Conservation (phyloP, 35 echinoderm and acorn worm species). For the Stichopus chloronotus region DNA sequence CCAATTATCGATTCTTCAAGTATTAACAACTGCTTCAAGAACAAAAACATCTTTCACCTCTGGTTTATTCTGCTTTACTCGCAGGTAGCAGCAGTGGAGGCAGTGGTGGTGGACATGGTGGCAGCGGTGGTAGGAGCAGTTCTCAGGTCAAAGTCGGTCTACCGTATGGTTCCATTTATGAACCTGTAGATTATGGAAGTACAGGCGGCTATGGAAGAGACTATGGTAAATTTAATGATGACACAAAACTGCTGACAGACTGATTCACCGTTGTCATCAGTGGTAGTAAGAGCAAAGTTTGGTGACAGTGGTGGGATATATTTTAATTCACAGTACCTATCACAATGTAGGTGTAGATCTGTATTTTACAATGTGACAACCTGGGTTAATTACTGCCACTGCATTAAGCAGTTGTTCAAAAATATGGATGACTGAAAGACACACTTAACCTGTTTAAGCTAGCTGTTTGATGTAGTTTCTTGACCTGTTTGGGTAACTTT, state of each 20-base stretch:
- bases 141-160: slow-evolving; percentile 76
- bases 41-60: too few relatives aligned
- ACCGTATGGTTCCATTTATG: slow-evolving; percentile 88
- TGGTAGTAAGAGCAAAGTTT: too few relatives aligned
- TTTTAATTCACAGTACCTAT: not conserved
- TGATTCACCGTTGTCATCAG: too few relatives aligned
- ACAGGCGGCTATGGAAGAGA: slow-evolving; percentile 78
- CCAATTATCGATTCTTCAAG: too few relatives aligned
- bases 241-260: too few relatives aligned
- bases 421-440: too few relatives aligned
- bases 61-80: not conserved
- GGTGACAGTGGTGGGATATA: not conserved
- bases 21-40: too few relatives aligned
- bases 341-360: not conserved
- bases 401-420: not conserved
- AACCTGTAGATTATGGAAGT: slow-evolving; percentile 87
- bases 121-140: slow-evolving; percentile 81
- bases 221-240: slow-evolving; percentile 65
- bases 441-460: too few relatives aligned
- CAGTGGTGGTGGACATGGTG: slow-evolving; percentile 93
- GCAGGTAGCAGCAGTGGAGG: slow-evolving; percentile 52
- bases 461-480: too few relatives aligned
- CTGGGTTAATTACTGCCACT: not conserved
- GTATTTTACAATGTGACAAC: not conserved
- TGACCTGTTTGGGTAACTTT: too few relatives aligned